Base-by-base conservation (phyloP, 2,888 invertebrate genomes). In the Spisula solida region DNA sequence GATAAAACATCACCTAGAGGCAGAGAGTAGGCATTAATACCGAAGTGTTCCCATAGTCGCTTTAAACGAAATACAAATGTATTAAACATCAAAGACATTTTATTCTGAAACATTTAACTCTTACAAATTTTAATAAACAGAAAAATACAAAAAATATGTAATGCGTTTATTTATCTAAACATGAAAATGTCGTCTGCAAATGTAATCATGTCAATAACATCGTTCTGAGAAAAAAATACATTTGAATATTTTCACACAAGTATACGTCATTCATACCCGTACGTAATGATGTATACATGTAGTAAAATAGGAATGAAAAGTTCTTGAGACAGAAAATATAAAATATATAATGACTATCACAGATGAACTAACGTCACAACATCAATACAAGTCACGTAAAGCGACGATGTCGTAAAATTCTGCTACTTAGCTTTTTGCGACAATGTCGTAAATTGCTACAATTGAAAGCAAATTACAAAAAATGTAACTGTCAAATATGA, bases 311-410 rank as follows among this genome's bases (percentile, higher is more conserved):
- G 60, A 66, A 66, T 66, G 60, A 25, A 66, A 66, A 66, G 10
- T 66, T 66, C 60, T 75, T 75, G 75, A 75, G 75, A 75, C 75
- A 75, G 75, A 75, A 34, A 60, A 75, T 31, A 31, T n/a, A n/a
- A n/a, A n/a, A n/a, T 18, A 31, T 75, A 75, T 31, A 75, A 75
- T 34, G 75, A 34, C 34, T 75, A 75, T 75, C 75, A 75, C 75
- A 75, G 75, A 75, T 75, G 18, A 34, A 75, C 31, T 75, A 14
- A 75, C 31, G 29, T 20, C n/a, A 60, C 60, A 60, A 2, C n/a
- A 16, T 51, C 14, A 66, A 25, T 25, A 25, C 60, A 66, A 66
- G 25, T 25, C 60, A 25, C 60, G 56, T 25, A n/a, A 66, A 25
- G 25, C 51, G 51, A 14, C 51, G 16, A 16, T 51, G 51, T 51